phyloP scores from a whole-genome alignment of 2,797 vertebrate genomes.

The Tympanoctomys barrerae region DNA sequence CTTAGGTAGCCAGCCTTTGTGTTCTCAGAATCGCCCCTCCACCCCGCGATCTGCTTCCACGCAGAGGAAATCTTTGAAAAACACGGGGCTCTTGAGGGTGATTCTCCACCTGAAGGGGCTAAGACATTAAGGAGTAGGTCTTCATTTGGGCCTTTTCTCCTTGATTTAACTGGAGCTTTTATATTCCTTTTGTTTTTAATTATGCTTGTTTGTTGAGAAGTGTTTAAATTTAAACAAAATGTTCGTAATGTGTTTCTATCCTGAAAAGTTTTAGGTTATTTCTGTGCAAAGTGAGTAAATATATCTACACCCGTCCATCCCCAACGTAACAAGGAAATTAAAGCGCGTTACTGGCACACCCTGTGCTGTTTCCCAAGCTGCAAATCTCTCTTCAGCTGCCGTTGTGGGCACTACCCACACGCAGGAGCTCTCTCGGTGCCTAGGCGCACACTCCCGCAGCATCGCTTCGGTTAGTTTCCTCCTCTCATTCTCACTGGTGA shows the following conservation, averaged over 20 bases:
- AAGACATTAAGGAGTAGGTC: background rate
- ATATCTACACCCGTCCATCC: background rate
- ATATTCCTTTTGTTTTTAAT: slow-evolving; percentile 45
- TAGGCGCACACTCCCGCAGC: background rate
- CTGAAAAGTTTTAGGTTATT: slow-evolving; percentile 33
- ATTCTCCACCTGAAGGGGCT: background rate
- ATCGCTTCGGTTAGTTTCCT: background rate
- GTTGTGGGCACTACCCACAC: background rate
- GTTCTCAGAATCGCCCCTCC: background rate
- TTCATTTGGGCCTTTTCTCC: background rate
- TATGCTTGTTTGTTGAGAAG: background rate
- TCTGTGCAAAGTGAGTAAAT: slow-evolving; percentile 20
- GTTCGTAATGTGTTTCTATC: slow-evolving; percentile 5
- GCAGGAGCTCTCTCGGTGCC: background rate
- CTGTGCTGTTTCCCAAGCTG: slow-evolving; percentile 16
- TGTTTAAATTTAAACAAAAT: slow-evolving; percentile 23
- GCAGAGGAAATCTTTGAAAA: background rate
- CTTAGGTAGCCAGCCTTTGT: background rate
- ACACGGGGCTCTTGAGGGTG: background rate
- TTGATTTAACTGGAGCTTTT: background rate
- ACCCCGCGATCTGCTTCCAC: background rate
- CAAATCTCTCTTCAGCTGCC: background rate
- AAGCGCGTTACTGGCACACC: background rate
- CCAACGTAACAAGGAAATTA: slow-evolving; percentile 1
- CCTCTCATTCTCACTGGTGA: background rate